A percentile compares a stretch with the other conserved stretches of the same genome.
Evolutionary conservation across 2,888 invertebrate species (phyloP).

Genomic region (Byasa hedistus): DNA sequence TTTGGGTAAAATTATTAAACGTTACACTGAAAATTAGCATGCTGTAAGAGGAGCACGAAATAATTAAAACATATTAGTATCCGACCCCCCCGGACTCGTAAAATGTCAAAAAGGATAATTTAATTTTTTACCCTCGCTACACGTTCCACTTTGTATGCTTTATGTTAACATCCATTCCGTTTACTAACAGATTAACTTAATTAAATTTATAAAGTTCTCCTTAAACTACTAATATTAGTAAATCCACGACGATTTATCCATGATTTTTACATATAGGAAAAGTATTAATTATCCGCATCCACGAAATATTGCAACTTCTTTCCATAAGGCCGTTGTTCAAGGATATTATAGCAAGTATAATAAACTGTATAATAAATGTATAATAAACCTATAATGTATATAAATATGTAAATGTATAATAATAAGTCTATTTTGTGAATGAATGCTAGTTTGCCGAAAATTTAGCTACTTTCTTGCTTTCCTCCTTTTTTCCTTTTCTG

Average conservation of each 20-base stretch:
- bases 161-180: slow-evolving; percentile 2
- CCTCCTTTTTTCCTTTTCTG: no score
- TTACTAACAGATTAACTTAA: neutral
- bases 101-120: slow-evolving; percentile 20
- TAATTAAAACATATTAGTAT: slow-evolving; percentile 20
- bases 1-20: neutral
- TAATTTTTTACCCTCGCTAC: slow-evolving; percentile 6
- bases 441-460: neutral
- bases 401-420: no score
- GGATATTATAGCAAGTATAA: no score
- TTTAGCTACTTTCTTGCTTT: neutral
- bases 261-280: neutral
- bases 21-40: slow-evolving; percentile 1
- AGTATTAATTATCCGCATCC: neutral
- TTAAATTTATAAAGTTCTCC: slow-evolving; percentile 2
- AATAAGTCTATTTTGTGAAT: no score
- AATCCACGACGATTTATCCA: neutral
- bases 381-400: no score
- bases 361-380: no score
- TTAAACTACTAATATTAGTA: neutral
- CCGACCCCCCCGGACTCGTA: slow-evolving; percentile 9
- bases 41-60: slow-evolving; percentile 2
- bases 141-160: slow-evolving; percentile 13
- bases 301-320: no score
- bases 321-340: no score